Conservation (phyloP, 2,888 invertebrate species). For the Drosophila atroscutellata region DNA sequence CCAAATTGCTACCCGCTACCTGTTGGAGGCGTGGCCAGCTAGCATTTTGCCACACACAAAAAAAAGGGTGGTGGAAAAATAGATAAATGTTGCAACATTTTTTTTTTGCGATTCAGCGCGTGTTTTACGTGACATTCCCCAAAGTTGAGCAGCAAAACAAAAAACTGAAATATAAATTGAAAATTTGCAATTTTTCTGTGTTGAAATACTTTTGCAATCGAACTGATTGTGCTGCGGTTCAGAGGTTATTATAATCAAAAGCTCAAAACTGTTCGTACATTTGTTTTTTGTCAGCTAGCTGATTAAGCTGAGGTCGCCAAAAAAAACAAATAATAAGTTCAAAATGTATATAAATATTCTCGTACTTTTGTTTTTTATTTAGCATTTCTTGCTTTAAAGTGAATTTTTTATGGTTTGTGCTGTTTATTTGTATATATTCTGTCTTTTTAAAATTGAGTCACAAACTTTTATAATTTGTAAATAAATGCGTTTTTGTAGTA, state of each 20-base stretch:
- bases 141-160: conserved; percentile 27
- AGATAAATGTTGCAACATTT: conserved; percentile 5
- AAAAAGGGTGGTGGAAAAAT: conserved; percentile 1
- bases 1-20: conserved; percentile 70
- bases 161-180: conserved; percentile 51
- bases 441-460: background rate
- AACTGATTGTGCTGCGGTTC: conserved; percentile 46
- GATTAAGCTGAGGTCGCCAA: conserved; percentile 33
- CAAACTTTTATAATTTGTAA: background rate
- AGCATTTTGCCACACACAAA: conserved; percentile 27
- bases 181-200: conserved; percentile 49
- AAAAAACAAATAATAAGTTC: conserved; percentile 9
- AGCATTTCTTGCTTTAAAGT: background rate
- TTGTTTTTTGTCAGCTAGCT: conserved; percentile 23
- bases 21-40: conserved; percentile 58
- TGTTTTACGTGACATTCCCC: conserved; percentile 64
- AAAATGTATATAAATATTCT: background rate
- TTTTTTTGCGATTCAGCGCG: conserved; percentile 34
- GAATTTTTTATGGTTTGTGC: background rate
- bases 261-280: background rate
- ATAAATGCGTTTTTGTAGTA: background rate
- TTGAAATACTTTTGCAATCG: conserved; percentile 27
- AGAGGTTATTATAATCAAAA: conserved; percentile 43
- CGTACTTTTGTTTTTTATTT: background rate
- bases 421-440: background rate